phyloP scores from a whole-genome alignment of 2,888 invertebrate species.

The Andricus curvator region DNA sequence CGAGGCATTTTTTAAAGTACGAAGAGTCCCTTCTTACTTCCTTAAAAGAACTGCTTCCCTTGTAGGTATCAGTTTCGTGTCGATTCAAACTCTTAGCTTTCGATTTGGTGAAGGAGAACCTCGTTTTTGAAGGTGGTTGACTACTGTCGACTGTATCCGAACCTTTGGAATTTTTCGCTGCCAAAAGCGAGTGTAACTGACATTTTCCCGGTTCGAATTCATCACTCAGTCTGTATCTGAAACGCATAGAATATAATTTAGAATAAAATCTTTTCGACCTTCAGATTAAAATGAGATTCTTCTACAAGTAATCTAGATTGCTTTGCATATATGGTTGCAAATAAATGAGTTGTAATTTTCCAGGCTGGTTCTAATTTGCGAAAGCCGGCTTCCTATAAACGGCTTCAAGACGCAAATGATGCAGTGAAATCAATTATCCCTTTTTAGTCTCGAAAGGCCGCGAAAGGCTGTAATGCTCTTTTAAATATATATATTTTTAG shows the following conservation, averaged over 20 bases:
- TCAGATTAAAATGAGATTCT: too few relatives aligned
- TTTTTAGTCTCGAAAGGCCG: not conserved
- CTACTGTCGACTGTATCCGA: conserved; percentile 3
- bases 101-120: conserved; percentile 27
- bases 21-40: conserved; percentile 15
- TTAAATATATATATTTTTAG: conserved; percentile 36
- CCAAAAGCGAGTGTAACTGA: conserved; percentile 29
- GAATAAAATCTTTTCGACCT: not conserved
- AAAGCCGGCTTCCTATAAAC: not conserved
- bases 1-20: not conserved
- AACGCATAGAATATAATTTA: not conserved
- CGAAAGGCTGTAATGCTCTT: not conserved
- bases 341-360: not conserved
- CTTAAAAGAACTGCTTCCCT: conserved; percentile 29
- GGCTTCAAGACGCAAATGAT: not conserved
- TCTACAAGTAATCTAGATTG: too few relatives aligned
- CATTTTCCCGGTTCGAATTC: conserved; percentile 38
- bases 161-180: conserved; percentile 18
- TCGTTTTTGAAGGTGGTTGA: not conserved
- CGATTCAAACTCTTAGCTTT: conserved; percentile 22
- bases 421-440: conserved; percentile 28
- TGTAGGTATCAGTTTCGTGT: conserved; percentile 10
- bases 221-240: conserved; percentile 30
- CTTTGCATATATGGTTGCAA: too few relatives aligned
- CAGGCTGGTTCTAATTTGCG: not conserved